These are phyloP conservation scores for Cynaeus angustus DNA, from an alignment of 2,888 invertebrate species.

Conservation along the genomic window DNA sequence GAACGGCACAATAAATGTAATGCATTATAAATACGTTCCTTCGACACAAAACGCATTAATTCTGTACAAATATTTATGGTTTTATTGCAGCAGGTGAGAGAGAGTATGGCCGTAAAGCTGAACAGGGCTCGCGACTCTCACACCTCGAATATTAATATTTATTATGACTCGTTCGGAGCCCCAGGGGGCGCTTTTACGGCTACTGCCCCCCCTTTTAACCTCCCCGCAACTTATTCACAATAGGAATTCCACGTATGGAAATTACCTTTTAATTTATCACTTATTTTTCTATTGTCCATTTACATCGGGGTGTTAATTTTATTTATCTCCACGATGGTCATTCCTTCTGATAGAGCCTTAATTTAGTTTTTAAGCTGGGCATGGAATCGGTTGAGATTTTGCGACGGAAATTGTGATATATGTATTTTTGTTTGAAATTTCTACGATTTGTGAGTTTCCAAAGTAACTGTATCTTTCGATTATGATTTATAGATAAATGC, in stretches of 20 bases:
- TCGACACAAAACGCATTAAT: constrained; percentile 68
- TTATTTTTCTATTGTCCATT: constrained; percentile 70
- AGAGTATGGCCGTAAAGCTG: constrained; percentile 56
- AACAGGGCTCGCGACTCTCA: constrained; percentile 63
- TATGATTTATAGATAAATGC: constrained; percentile 29
- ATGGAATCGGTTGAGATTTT: constrained; percentile 4
- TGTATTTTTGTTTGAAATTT: constrained; percentile 4
- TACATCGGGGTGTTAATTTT: constrained; percentile 70
- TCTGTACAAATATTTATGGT: constrained; percentile 71
- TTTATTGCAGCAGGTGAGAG: constrained; percentile 71
- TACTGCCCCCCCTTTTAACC: constrained; percentile 67
- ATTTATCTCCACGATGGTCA: constrained; percentile 65
- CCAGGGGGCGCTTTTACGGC: constrained; percentile 69
- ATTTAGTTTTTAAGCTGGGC: constrained; percentile 14
- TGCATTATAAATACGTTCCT: constrained; percentile 60
- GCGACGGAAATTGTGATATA: neutral
- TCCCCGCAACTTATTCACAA: constrained; percentile 59
- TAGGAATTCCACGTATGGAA: constrained; percentile 70
- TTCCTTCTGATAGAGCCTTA: constrained; percentile 9
- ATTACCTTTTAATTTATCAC: constrained; percentile 71
- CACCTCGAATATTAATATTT: constrained; percentile 72
- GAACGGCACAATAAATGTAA: constrained; percentile 63
- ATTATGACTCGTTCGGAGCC: constrained; percentile 70
- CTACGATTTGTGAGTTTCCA: constrained; percentile 19
- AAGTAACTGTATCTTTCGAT: constrained; percentile 25